A percentile compares a stretch with the other conserved stretches of the same genome.
These are phyloP conservation scores for Xyrichtys novacula DNA, from an alignment of 2,797 vertebrate species.

Conservation along the genomic window DNA sequence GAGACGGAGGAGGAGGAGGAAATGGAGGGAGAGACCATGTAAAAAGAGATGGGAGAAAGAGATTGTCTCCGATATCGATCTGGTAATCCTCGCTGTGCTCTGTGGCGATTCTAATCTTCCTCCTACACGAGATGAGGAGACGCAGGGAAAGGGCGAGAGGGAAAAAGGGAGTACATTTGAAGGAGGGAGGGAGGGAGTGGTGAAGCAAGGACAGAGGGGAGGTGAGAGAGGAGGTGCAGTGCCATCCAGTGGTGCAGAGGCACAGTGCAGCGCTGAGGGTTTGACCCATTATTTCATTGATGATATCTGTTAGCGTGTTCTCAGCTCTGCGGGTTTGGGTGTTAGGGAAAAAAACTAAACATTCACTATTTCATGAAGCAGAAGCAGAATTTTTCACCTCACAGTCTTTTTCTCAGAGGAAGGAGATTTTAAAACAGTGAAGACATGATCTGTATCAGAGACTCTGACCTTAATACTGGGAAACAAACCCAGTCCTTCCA, in stretches of 20 bases:
- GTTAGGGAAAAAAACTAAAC: neutral
- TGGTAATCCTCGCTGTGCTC: constrained; percentile 72
- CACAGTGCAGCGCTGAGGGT: neutral
- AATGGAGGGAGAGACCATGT: constrained; percentile 56
- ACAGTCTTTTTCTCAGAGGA: constrained; percentile 1
- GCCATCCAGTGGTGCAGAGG: constrained; percentile 69
- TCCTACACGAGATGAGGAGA: constrained; percentile 60
- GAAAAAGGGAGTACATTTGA: neutral
- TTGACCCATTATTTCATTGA: neutral
- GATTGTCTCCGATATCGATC: constrained; percentile 75
- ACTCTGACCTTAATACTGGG: constrained; percentile 41
- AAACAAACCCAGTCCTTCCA: neutral
- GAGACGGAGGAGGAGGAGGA: constrained; percentile 22
- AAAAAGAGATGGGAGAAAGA: constrained; percentile 64
- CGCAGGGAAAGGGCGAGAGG: constrained; percentile 40
- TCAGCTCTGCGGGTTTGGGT: constrained; percentile 6
- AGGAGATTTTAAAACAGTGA: constrained; percentile 1
- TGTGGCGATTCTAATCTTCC: constrained; percentile 71
- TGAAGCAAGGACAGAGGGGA: neutral
- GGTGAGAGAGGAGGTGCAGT: constrained; percentile 56
- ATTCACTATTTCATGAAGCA: neutral
- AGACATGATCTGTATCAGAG: constrained; percentile 29
- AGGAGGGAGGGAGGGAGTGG: neutral
- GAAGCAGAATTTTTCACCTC: neutral
- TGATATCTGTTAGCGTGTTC: constrained; percentile 9